A percentile compares a stretch with the other conserved stretches of the same genome.
These are phyloP conservation scores for Trachythela sp. DNA, from an alignment of 64 coral and sea anemone genomes.

Conservation along the genomic window DNA sequence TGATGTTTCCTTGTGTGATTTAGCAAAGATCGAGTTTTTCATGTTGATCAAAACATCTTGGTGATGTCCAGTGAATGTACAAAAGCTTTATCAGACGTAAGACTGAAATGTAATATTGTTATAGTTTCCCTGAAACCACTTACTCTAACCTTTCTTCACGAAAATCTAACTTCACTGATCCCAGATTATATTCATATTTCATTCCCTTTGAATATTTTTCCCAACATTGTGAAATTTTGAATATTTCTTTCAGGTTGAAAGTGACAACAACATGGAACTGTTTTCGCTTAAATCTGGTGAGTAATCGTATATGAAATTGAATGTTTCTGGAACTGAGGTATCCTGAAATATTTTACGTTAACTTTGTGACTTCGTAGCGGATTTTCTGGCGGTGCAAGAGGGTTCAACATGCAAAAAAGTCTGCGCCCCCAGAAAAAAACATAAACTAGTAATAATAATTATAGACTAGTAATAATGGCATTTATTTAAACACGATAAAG, in stretches of 20 bases:
- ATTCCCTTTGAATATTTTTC: not conserved
- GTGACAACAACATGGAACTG: slow-evolving; percentile 53
- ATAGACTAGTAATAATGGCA: too few relatives aligned
- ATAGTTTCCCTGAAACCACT: not conserved
- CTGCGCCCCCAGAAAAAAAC: too few relatives aligned
- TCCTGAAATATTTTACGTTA: too few relatives aligned
- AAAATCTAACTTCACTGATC: too few relatives aligned
- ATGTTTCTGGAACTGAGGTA: too few relatives aligned
- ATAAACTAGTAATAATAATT: too few relatives aligned
- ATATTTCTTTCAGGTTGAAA: slow-evolving; percentile 44
- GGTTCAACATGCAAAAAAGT: too few relatives aligned
- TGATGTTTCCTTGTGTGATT: not conserved
- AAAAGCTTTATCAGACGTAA: not conserved
- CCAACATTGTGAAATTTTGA: not conserved
- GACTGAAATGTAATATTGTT: not conserved
- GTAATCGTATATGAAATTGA: too few relatives aligned
- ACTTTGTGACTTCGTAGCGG: too few relatives aligned
- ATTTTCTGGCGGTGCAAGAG: not conserved
- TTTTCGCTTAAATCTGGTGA: slow-evolving; percentile 66
- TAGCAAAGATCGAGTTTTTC: slow-evolving; percentile 6
- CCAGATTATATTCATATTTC: not conserved
- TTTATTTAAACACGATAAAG: too few relatives aligned
- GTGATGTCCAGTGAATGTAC: not conserved
- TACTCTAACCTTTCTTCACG: not conserved
- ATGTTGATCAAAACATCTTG: not conserved